These are phyloP conservation scores for Psilanteris sp. DNA, from an alignment of 1,140 invertebrate species.

Conservation along the genomic window DNA sequence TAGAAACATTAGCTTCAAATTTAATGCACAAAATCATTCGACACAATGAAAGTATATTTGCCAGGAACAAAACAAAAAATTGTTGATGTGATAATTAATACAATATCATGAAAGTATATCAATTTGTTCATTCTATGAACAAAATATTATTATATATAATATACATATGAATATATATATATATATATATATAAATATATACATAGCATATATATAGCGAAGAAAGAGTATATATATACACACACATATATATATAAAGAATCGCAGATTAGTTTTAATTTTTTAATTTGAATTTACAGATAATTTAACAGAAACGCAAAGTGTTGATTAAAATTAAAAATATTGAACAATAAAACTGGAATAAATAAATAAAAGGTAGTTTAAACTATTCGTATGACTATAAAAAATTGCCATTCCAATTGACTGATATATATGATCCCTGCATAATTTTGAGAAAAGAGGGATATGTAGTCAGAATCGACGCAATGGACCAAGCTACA, in stretches of 20 bases:
- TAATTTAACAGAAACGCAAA: conserved; percentile 21
- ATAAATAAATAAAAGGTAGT: conserved; percentile 27
- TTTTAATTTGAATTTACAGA: conserved; percentile 50
- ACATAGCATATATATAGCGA: conserved; percentile 52
- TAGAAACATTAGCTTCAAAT: too few species aligned
- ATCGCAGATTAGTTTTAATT: conserved; percentile 47
- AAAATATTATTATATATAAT: conserved; percentile 57
- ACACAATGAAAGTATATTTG: conserved; percentile 64
- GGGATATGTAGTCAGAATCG: conserved; percentile 20
- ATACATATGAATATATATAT: conserved; percentile 51
- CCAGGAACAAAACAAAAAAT: conserved; percentile 55
- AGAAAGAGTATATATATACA: conserved; percentile 45
- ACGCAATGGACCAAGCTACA: conserved; percentile 35
- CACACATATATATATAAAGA: conserved; percentile 24
- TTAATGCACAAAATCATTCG: conserved; percentile 49
- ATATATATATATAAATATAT: conserved; percentile 55
- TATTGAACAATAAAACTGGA: conserved; percentile 7
- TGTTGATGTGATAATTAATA: conserved; percentile 63
- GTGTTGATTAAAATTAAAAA: conserved; percentile 33
- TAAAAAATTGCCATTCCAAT: conserved; percentile 43
- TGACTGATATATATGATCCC: conserved; percentile 46
- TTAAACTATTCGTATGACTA: conserved; percentile 35
- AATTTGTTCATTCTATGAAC: conserved; percentile 47
- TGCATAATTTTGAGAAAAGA: conserved; percentile 38
- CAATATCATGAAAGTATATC: conserved; percentile 63